A percentile compares a stretch with the other conserved stretches of the same genome.
These are phyloP conservation scores for Hapalemur alaotrensis DNA, from an alignment of 2,797 vertebrate species.

Conservation along the genomic window DNA sequence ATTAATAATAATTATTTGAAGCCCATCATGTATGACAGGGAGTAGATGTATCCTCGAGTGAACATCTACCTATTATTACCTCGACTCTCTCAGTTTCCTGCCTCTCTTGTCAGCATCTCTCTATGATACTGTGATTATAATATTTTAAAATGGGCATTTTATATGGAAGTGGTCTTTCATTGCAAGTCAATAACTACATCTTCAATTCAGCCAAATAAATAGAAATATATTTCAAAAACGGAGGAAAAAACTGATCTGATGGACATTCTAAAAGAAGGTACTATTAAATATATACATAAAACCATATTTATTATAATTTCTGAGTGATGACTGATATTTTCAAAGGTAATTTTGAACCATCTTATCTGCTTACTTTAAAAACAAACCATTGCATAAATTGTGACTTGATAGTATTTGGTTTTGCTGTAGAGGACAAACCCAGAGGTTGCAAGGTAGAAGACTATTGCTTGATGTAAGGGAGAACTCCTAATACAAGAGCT, in stretches of 20 bases:
- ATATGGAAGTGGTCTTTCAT: not conserved
- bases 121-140: not conserved
- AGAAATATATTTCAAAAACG: not conserved
- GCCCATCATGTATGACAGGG: not conserved
- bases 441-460: not conserved
- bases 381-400: not conserved
- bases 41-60: not conserved
- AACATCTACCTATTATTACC: not conserved
- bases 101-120: not conserved
- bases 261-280: not conserved
- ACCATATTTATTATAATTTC: not conserved
- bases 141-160: conserved; percentile 12
- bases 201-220: not conserved
- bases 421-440: not conserved
- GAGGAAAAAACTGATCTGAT: not conserved
- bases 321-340: not conserved
- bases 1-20: not conserved
- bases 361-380: not conserved
- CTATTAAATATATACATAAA: not conserved
- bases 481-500: not conserved
- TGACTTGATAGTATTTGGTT: not conserved
- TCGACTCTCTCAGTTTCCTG: not conserved
- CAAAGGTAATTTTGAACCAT: not conserved
- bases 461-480: not conserved
- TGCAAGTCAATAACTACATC: not conserved